Base-by-base conservation (phyloP, 2,797 vertebrate species). In the Amazona finschi region DNA sequence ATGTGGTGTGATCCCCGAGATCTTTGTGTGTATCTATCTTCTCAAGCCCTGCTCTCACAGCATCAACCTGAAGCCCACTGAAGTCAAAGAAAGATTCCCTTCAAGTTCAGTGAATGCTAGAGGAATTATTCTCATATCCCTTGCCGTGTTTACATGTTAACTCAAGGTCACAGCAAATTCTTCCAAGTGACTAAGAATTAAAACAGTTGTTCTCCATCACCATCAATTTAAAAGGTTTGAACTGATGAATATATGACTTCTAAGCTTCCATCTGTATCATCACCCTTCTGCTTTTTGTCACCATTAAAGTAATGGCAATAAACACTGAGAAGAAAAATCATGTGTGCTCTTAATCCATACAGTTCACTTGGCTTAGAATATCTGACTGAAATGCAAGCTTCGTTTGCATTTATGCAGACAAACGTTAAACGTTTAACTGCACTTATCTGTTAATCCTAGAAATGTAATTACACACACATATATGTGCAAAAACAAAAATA, bases 211-310 rank as follows among this genome's bases (percentile, higher is more conserved):
- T 95, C 76, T 89, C 65, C 71, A 74, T 95, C 90, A 88, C 50
- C 55, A 93, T 89, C 86, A 96, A 93, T 96, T 93, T 95, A 91
- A 90, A 85, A 93, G 50, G 87, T 62, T 74, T 94, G 69, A 96
- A 92, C 76, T 93, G 95, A 96, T 1, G 39, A 82, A 77, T 83
- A 81, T 6, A 64, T 0, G 36, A 85, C 87, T 88, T 76, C 76
- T 85, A 96, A 93, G 96, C 50, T 85, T 96, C 89, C 70, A 95
- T 81, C 43, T 13, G 6, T 93, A 91, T 82, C 88, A 92, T 60
- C 84, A 96, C 74, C 91, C 94, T 97, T 96, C 96, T 98, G 97
- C 21, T 97, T 97, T 98, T 95, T 97, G 96, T 97, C 97, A 97
- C 95, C 92, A 77, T 94, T 94, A 96, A 96, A 97, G 87, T 96